Evolutionary conservation across 2,797 vertebrate genomes (phyloP).

Genomic region (Prunella strophiata): DNA sequence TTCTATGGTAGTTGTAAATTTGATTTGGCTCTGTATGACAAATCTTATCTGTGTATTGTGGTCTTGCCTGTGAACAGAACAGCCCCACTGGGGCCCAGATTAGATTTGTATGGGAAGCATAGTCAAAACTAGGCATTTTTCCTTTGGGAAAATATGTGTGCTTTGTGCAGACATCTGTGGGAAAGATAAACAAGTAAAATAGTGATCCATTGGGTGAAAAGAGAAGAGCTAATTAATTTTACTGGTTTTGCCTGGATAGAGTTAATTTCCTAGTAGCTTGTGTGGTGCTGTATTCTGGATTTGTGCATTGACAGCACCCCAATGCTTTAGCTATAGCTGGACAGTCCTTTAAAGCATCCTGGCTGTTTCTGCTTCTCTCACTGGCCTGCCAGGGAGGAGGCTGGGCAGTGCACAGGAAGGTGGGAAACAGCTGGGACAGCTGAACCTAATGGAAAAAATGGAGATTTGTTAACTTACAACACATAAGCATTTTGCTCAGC

Average conservation of each 20-base stretch:
- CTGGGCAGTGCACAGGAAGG: not conserved
- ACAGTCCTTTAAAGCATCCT: not conserved
- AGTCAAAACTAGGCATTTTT: not conserved
- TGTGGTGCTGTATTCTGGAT: not conserved
- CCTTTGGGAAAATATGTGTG: not conserved
- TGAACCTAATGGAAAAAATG: not conserved
- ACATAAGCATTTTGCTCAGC: fast-evolving
- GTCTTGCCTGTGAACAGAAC: not conserved
- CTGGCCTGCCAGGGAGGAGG: fast-evolving
- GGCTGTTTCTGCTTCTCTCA: not conserved
- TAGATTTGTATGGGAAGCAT: not conserved
- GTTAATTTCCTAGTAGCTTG: not conserved
- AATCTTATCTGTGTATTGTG: not conserved
- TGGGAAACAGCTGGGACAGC: not conserved
- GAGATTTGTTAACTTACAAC: not conserved
- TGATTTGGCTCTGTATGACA: not conserved
- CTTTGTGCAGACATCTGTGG: not conserved
- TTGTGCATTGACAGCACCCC: not conserved
- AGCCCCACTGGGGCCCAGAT: not conserved
- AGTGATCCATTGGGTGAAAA: not conserved
- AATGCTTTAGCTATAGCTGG: not conserved
- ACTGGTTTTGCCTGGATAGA: not conserved
- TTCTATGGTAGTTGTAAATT: not conserved
- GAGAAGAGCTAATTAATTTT: not conserved
- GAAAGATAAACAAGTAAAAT: conserved; percentile 2